Evolutionary conservation across 1,140 invertebrate species (phyloP).

Genomic region (Nylanderia fulva): DNA sequence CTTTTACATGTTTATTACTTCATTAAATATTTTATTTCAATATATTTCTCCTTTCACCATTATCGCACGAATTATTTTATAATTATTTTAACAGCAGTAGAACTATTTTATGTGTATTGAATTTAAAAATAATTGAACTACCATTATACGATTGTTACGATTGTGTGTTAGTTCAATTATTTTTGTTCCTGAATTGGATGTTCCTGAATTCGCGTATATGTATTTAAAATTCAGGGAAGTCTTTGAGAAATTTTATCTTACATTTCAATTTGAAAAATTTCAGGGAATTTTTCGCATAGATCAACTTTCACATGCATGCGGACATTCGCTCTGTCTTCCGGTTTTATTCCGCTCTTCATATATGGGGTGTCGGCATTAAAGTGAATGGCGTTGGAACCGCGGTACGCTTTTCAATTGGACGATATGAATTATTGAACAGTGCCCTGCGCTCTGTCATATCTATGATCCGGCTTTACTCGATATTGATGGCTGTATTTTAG

Average conservation of each 20-base stretch:
- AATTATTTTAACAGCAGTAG: no score
- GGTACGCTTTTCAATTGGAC: slow-evolving; percentile 68
- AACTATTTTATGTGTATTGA: no score
- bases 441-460: slow-evolving; percentile 57
- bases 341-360: slow-evolving; percentile 44
- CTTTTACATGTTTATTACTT: slow-evolving; percentile 4
- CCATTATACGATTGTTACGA: no score
- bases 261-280: no score
- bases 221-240: no score
- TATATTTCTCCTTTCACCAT: neutral
- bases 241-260: no score
- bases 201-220: no score
- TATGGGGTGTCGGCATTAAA: slow-evolving; percentile 42
- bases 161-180: no score
- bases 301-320: slow-evolving; percentile 37
- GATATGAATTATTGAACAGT: slow-evolving; percentile 75
- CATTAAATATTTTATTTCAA: neutral
- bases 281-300: slow-evolving; percentile 19
- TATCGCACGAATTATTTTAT: no score
- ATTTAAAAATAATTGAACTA: neutral
- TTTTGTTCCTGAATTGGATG: no score
- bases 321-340: slow-evolving; percentile 15
- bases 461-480: slow-evolving; percentile 54
- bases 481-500: slow-evolving; percentile 68
- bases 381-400: slow-evolving; percentile 60